Base-by-base conservation (phyloP, 2,797 vertebrate species). In the Coreius guichenoti region DNA sequence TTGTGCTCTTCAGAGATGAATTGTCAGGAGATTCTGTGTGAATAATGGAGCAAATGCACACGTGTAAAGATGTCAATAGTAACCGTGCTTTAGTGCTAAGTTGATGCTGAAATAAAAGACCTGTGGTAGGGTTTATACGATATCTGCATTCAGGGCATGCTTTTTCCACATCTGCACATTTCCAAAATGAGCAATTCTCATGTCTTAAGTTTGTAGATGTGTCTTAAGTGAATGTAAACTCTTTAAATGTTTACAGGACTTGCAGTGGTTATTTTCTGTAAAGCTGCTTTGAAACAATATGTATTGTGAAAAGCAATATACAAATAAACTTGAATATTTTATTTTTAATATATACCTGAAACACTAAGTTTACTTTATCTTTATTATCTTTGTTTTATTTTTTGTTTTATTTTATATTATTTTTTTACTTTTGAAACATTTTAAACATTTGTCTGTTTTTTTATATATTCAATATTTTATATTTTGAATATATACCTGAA, bases 1-100 rank as follows among this genome's bases (percentile, higher is more conserved):
- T 67, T 63, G 61, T 26, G 43, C 43, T 43, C 77, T 67, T 63
- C 36, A 63, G 76, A 78, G 73, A 43, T 4, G 76, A 19, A 45
- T 39, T 45, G 36, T 78, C 56, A 63, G 47, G 47, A 63, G 56
- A 61, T 63, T 63, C 16, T n/a, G 0, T 19, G 36, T 5, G 36
- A 58, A 67, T 31, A 33, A 80, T 65, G 8, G 33, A 61, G 23
- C 36, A 5, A 43, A 29, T 58, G 23, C 19, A 75, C 72, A 13
- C 6, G 21, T 33, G 29, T 51, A 31, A 51, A 74, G 26, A 21
- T 21, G 47, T 21, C 70, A 11, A 26, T 47, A 1, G 70, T 5
- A 12, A 3, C 11, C 3, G 19, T 23, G 21, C 6, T 51, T 23
- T 23, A 2, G 1, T 7, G 72, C 26, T 6, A 5, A 51, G 19